A percentile compares a stretch with the other conserved stretches of the same genome.
These are phyloP conservation scores for Prolemur simus DNA, from an alignment of 2,113 vertebrate genomes.

Conservation along the genomic window DNA sequence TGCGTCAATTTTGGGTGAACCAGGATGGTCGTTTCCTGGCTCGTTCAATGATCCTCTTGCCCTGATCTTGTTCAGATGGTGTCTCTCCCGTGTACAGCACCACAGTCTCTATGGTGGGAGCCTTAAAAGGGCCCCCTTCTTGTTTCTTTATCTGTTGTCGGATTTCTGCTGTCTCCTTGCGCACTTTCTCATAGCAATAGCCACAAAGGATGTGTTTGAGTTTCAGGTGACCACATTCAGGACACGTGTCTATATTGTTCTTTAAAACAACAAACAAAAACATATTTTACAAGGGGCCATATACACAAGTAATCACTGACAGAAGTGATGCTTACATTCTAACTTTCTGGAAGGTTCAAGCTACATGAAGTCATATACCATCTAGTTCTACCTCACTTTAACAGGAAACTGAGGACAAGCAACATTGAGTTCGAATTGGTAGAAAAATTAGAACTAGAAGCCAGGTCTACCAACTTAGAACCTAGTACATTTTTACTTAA, in stretches of 20 bases:
- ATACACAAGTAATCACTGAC: neutral
- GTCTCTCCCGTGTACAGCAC: slow-evolving; percentile 92
- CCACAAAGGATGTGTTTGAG: slow-evolving; percentile 94
- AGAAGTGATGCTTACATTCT: neutral
- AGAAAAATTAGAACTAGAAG: slow-evolving; percentile 20
- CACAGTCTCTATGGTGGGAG: slow-evolving; percentile 88
- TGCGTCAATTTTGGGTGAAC: slow-evolving; percentile 87
- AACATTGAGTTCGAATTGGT: neutral
- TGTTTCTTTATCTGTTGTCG: slow-evolving; percentile 86
- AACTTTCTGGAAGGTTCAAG: neutral
- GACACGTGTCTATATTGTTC: slow-evolving; percentile 94
- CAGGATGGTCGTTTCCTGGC: slow-evolving; percentile 92
- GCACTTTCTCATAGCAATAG: slow-evolving; percentile 93
- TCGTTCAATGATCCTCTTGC: slow-evolving; percentile 93
- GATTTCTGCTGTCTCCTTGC: slow-evolving; percentile 88
- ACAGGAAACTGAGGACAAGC: neutral
- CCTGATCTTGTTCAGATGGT: slow-evolving; percentile 84
- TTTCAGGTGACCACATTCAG: slow-evolving; percentile 94
- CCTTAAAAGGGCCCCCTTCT: slow-evolving; percentile 90
- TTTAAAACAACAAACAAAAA: slow-evolving; percentile 76
- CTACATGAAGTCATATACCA: neutral
- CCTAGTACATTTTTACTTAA: neutral
- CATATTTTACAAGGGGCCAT: neutral
- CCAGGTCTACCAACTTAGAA: neutral
- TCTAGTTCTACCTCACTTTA: neutral